Conservation (phyloP, 2,888 invertebrate genomes). For the Ligdia adustata region DNA sequence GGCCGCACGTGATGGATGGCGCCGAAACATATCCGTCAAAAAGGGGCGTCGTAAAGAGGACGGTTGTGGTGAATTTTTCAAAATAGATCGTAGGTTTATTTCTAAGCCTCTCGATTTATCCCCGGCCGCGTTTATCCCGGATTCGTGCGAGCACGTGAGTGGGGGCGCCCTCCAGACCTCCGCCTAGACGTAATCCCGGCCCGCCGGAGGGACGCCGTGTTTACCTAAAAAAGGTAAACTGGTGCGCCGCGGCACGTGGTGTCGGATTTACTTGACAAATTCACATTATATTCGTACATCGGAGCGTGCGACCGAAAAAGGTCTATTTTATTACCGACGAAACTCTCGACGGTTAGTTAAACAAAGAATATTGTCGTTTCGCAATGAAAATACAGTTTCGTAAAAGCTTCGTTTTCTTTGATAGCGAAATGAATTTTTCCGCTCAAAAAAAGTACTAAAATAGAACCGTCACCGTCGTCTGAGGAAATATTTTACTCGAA, state of each 20-base stretch:
- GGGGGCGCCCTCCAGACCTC: slow-evolving; percentile 32
- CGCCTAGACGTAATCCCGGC: slow-evolving; percentile 53
- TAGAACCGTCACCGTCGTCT: slow-evolving; percentile 37
- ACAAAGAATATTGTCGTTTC: slow-evolving; percentile 69
- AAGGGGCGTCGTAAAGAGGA: slow-evolving; percentile 16
- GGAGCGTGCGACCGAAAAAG: slow-evolving; percentile 61
- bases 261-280: slow-evolving; percentile 73
- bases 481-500: slow-evolving; percentile 46
- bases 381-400: slow-evolving; percentile 61
- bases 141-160: slow-evolving; percentile 51
- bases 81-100: slow-evolving; percentile 52
- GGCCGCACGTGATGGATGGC: slow-evolving; percentile 51
- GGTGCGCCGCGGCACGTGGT: slow-evolving; percentile 56
- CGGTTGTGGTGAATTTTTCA: slow-evolving; percentile 26
- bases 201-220: slow-evolving; percentile 50
- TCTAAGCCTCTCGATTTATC: slow-evolving; percentile 46
- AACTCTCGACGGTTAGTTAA: slow-evolving; percentile 68
- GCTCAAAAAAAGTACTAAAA: slow-evolving; percentile 39
- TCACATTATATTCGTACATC: slow-evolving; percentile 67
- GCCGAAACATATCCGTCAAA: slow-evolving; percentile 39
- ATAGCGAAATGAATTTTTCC: slow-evolving; percentile 44
- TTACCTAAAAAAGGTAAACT: slow-evolving; percentile 67
- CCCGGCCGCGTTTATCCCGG: slow-evolving; percentile 55
- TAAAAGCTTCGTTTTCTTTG: slow-evolving; percentile 46
- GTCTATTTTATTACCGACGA: slow-evolving; percentile 64